Percentiles rank a stretch among this genome's conserved stretches.
These are phyloP conservation scores for Ctenomys sociabilis DNA, from an alignment of 2,113 vertebrate genomes.

Conservation along the genomic window DNA sequence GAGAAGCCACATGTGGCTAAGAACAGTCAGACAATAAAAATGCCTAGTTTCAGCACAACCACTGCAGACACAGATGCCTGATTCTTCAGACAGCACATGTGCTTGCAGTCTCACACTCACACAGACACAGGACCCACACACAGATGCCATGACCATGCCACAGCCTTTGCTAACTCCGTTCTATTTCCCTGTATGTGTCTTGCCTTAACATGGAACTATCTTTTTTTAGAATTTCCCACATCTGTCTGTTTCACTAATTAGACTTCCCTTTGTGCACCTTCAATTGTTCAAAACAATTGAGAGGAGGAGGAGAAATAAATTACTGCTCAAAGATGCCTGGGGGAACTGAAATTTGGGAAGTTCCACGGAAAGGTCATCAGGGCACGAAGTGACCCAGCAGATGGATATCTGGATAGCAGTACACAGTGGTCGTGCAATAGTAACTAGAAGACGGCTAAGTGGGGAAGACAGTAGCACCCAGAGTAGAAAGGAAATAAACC, in stretches of 20 bases:
- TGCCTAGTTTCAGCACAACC: neutral
- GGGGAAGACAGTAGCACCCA: neutral
- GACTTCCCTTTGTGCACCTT: neutral
- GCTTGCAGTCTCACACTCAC: constrained; percentile 40
- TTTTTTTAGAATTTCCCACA: neutral
- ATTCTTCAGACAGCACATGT: constrained; percentile 38
- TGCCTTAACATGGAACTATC: neutral
- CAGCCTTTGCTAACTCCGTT: neutral
- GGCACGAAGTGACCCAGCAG: neutral
- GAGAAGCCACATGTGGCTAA: constrained; percentile 68
- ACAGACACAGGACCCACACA: constrained; percentile 50
- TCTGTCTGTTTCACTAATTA: neutral
- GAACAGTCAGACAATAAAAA: constrained; percentile 45
- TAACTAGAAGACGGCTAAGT: neutral
- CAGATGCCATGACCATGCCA: constrained; percentile 41
- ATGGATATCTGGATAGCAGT: neutral
- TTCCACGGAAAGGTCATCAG: neutral
- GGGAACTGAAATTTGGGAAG: neutral
- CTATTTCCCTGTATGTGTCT: neutral
- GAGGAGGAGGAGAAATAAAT: neutral
- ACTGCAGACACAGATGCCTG: neutral
- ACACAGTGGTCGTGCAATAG: neutral
- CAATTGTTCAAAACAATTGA: neutral
- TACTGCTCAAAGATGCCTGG: neutral
- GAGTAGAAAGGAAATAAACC: constrained; percentile 13